Conservation (phyloP, 2,888 invertebrate species). For the Aplocera efformata region DNA sequence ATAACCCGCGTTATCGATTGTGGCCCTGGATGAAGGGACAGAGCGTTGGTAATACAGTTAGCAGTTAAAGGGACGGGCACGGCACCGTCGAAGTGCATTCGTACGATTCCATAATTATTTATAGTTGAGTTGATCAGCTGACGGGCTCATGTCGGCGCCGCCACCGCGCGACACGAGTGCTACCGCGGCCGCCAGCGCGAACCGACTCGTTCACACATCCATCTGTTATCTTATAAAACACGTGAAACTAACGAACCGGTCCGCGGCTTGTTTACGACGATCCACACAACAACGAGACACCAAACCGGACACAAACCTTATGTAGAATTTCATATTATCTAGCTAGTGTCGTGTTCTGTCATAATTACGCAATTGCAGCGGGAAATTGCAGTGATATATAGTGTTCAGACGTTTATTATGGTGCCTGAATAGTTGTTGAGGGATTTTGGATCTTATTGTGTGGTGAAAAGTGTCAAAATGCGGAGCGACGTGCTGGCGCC, state of each 20-base stretch:
- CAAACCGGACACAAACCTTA: slow-evolving; percentile 30
- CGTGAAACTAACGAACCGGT: slow-evolving; percentile 54
- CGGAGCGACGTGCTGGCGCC: slow-evolving; percentile 75
- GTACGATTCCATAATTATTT: slow-evolving; percentile 71
- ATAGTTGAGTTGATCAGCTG: slow-evolving; percentile 78
- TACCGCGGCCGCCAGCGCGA: slow-evolving; percentile 22
- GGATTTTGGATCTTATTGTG: slow-evolving; percentile 42
- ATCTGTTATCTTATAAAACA: slow-evolving; percentile 43
- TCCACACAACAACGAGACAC: slow-evolving; percentile 37
- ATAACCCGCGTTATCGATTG: no score
- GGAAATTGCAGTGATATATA: slow-evolving; percentile 30
- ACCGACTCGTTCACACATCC: slow-evolving; percentile 1
- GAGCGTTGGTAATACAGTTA: no score
- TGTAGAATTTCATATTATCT: slow-evolving; percentile 8
- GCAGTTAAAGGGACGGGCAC: slow-evolving; percentile 12
- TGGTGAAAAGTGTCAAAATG: slow-evolving; percentile 55
- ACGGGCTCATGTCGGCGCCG: slow-evolving; percentile 32
- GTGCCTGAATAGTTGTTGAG: slow-evolving; percentile 32
- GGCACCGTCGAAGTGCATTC: slow-evolving; percentile 51
- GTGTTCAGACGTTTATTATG: slow-evolving; percentile 28
- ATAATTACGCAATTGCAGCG: slow-evolving; percentile 25
- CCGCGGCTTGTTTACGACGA: slow-evolving; percentile 50
- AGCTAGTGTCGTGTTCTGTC: slow-evolving; percentile 10
- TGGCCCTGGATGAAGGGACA: no score
- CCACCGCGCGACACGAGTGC: slow-evolving; percentile 24